Percentiles rank a stretch among this genome's conserved stretches.
These are phyloP conservation scores for Melipona beecheii DNA, from an alignment of 2,888 invertebrate species.

Conservation along the genomic window DNA sequence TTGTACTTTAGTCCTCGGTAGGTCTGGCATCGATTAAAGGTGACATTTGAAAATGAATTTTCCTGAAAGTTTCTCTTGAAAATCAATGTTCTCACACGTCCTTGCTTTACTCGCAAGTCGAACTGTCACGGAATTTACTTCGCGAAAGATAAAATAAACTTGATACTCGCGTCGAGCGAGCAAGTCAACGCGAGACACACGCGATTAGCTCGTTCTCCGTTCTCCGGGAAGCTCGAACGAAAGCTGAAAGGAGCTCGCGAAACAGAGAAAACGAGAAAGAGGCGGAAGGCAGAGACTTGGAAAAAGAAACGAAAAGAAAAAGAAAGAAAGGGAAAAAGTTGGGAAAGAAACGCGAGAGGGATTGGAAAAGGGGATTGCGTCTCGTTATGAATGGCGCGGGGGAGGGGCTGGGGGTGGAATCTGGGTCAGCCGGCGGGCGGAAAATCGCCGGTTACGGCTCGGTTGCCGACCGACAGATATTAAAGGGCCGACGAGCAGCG, in stretches of 20 bases:
- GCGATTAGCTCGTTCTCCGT: background rate
- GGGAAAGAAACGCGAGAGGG: background rate
- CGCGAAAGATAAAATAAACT: too few relatives aligned
- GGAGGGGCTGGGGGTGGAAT: conserved; percentile 51
- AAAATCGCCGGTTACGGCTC: conserved; percentile 64
- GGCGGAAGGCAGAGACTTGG: too few relatives aligned
- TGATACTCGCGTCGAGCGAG: background rate
- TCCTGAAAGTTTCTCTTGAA: too few relatives aligned
- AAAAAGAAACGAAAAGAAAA: too few relatives aligned
- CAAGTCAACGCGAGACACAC: background rate
- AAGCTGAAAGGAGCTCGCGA: too few relatives aligned
- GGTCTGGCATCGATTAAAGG: too few relatives aligned
- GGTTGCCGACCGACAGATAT: conserved; percentile 67
- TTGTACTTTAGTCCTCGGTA: too few relatives aligned
- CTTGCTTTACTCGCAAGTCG: too few relatives aligned
- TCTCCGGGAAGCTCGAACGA: background rate
- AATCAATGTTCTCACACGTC: too few relatives aligned
- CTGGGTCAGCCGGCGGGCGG: conserved; percentile 64
- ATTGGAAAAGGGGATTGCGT: background rate
- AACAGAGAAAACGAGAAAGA: background rate
- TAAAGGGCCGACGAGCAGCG: conserved; percentile 65
- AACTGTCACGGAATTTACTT: too few relatives aligned
- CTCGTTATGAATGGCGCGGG: conserved; percentile 63
- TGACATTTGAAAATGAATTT: too few relatives aligned
- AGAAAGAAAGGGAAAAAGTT: too few relatives aligned